A percentile compares a stretch with the other conserved stretches of the same genome.
Evolutionary conservation across 2,888 invertebrate genomes (phyloP).

Genomic region (Tromatobia lineatoria): DNA sequence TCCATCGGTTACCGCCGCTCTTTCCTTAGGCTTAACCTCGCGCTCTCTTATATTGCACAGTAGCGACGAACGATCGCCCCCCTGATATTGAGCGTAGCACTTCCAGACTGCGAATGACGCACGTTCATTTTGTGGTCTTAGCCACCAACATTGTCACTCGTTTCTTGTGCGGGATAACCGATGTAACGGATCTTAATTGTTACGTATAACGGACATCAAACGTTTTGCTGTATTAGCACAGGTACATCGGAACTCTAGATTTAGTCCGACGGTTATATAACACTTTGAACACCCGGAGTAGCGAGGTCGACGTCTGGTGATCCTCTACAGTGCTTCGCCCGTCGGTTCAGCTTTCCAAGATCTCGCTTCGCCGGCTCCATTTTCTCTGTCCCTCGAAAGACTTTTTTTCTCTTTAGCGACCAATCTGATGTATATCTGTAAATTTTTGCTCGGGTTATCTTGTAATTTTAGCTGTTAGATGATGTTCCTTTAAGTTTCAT

Average conservation of each 20-base stretch:
- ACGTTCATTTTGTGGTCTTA: conserved; percentile 1
- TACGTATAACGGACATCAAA: not conserved
- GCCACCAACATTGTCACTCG: conserved; percentile 1
- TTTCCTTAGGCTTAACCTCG: not conserved
- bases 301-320: conserved; percentile 26
- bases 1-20: conserved; percentile 13
- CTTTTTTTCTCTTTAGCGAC: not conserved
- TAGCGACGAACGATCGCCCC: not conserved
- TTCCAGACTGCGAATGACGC: conserved; percentile 17
- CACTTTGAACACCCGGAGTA: not conserved
- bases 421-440: not conserved
- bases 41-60: not conserved
- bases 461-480: not conserved
- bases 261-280: not conserved
- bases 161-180: not conserved
- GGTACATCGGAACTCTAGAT: not conserved
- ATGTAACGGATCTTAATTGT: conserved; percentile 2
- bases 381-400: conserved; percentile 34
- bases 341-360: not conserved
- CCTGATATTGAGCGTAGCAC: conserved; percentile 30
- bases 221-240: not conserved
- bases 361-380: conserved; percentile 1
- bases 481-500: not conserved
- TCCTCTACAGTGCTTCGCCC: not conserved
- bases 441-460: not conserved